Evolutionary conservation across 2,113 vertebrate species (phyloP).

Genomic region (Rhinolophus sinicus): DNA sequence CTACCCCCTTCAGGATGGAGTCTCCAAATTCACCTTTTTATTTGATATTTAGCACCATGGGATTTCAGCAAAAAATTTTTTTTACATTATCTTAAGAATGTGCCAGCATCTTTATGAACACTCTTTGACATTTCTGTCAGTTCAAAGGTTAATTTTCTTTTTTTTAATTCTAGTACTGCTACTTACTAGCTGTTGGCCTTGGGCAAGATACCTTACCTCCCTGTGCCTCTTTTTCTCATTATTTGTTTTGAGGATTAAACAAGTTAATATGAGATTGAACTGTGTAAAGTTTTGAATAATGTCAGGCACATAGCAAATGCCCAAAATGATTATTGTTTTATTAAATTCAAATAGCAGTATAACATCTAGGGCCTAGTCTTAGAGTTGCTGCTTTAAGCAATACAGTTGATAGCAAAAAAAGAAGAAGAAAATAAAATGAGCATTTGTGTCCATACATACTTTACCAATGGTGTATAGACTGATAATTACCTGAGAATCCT

Average conservation of each 20-base stretch:
- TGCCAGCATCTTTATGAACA: neutral
- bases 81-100: neutral
- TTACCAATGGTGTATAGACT: neutral
- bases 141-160: neutral
- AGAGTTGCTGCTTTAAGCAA: neutral
- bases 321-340: neutral
- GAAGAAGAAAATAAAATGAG: neutral
- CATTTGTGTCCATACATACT: neutral
- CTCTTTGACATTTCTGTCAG: neutral
- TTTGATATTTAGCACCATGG: neutral
- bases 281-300: neutral
- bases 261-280: neutral
- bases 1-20: neutral
- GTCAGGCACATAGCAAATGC: neutral
- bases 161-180: neutral
- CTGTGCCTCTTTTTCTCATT: neutral
- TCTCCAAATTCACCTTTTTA: neutral
- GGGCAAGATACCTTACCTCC: neutral
- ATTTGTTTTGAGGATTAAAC: neutral
- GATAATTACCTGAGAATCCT: neutral
- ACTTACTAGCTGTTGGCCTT: neutral
- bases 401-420: neutral
- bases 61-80: neutral
- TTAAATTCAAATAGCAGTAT: neutral
- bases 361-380: neutral